Evolutionary conservation across 2,113 vertebrate genomes (phyloP), one percentile per base, ranked within the genome.

Genomic region (Chrysochloris asiatica): DNA sequence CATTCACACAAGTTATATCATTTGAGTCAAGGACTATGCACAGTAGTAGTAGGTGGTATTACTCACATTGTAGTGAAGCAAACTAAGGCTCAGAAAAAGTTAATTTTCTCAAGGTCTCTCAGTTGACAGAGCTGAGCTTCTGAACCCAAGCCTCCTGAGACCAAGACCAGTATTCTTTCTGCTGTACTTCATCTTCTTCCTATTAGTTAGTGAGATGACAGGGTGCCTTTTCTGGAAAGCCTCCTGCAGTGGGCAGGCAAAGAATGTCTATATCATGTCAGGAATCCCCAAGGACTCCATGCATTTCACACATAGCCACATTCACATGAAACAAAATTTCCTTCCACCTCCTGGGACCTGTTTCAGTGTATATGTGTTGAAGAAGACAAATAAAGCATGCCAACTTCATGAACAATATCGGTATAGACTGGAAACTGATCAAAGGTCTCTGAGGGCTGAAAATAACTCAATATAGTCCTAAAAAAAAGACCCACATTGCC

Each of bases 261-360:
- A 88, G 50, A 87, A 90, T 0, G 0, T 93, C 54, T 91, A 86
- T 91, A 91, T 91, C 50, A 61, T 52, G 22, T 82, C 69, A 79
- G 90, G 26, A 82, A 88, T 96, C 88, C 73, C 92, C 56, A 82
- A 41, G 73, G 75, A 83, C 43, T 59, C 41, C 19, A 1, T 61
- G 41, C 1, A 0, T 77, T 92, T 67, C 41, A 41, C 5, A 82
- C 38, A 41, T 38, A 89, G 38, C 81, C 52, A 85, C 63, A 69
- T 67, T 85, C 69, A 85, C 26, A 6, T 52, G 63, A 91, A 96
- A 80, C 36, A 88, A 87, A 95, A 88, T 52, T 83, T 79, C 54
- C 19, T 28, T 63, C 21, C 5, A 50, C 13, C 79, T 71, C 88
- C 47, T 67, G 88, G 85, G 85, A 79, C 28, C 33, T 86, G 61